Base-by-base conservation (phyloP, 1,140 invertebrate species). In the Magallana angulata region DNA sequence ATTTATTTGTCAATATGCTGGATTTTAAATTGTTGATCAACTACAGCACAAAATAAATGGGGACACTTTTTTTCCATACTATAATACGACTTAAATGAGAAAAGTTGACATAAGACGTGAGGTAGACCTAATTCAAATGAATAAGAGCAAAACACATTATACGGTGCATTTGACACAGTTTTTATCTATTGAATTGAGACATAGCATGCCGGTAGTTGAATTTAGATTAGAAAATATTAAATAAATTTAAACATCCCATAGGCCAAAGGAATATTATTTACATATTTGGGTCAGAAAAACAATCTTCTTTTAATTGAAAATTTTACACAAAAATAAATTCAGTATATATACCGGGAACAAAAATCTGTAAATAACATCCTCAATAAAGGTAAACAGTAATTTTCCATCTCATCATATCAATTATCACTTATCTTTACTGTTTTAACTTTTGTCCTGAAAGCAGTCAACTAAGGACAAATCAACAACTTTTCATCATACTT, bases 1-100 rank as follows among this genome's bases (percentile, higher is more conserved):
- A 76, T 76, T 62, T 76, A 76, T 76, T 76, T 76, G 68, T 76
- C 68, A 76, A 76, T 76, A 24, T 76, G 36, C 68, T 7, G 68
- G 68, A 76, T 76, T 76, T 76, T 76, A 76, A 76, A 76, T 76
- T 30, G 68, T 76, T 76, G 68, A 76, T 76, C 68, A 76, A 76
- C 68, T 30, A 76, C 60, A 64, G 7, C 7, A 14, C 16, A 64
- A 64, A 7, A 64, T 7, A 14, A 18, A 64, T n/a, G 24, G 68
- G 36, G 68, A 76, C 24, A 76, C 36, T 76, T 18, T 24, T 48
- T 12, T 7, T 76, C 36, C 36, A 48, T 48, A 48, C 36, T 48
- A 48, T 48, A 30, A 76, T 76, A 30, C 68, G 11, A 30, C 68
- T 76, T 64, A 30, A 76, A 76, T 76, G 68, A 76, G 68, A 30